A percentile compares a stretch with the other conserved stretches of the same genome.
These are phyloP conservation scores for Bryconaethiops microstoma DNA, from an alignment of 2,797 vertebrate genomes.

Conservation along the genomic window DNA sequence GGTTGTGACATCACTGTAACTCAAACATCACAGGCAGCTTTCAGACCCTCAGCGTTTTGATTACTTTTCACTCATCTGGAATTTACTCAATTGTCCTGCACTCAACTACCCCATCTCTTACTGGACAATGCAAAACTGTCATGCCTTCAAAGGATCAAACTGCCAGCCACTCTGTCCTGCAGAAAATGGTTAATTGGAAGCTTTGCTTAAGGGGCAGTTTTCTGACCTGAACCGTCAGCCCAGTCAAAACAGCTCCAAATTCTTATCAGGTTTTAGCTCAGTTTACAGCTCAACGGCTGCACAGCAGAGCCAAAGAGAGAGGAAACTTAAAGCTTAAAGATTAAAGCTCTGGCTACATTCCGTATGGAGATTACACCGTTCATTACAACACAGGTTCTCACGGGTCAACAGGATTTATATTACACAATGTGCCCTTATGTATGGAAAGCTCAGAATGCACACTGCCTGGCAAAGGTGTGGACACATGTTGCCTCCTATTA, in stretches of 20 bases:
- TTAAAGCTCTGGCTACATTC: background rate
- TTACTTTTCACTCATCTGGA: background rate
- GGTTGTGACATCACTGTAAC: background rate
- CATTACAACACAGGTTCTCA: background rate
- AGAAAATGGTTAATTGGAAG: slow-evolving; percentile 6
- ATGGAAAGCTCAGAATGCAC: background rate
- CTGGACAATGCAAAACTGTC: background rate
- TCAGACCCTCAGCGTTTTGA: background rate
- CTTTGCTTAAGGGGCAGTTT: background rate
- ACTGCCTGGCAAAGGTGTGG: background rate
- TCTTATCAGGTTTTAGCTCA: background rate
- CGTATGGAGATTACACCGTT: slow-evolving; percentile 6
- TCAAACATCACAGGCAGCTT: background rate
- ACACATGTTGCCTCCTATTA: background rate
- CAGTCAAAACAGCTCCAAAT: slow-evolving; percentile 14
- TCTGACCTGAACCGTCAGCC: background rate
- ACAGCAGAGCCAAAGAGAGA: background rate
- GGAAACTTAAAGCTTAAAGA: background rate
- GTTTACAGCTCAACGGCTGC: slow-evolving; percentile 9
- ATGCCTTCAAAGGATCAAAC: background rate
- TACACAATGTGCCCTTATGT: background rate
- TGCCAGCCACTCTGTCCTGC: background rate
- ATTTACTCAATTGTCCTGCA: background rate
- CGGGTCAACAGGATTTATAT: background rate
- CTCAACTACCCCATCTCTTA: background rate